These are phyloP conservation scores for Pinna nobilis DNA, from an alignment of 1,140 invertebrate genomes.

Conservation along the genomic window DNA sequence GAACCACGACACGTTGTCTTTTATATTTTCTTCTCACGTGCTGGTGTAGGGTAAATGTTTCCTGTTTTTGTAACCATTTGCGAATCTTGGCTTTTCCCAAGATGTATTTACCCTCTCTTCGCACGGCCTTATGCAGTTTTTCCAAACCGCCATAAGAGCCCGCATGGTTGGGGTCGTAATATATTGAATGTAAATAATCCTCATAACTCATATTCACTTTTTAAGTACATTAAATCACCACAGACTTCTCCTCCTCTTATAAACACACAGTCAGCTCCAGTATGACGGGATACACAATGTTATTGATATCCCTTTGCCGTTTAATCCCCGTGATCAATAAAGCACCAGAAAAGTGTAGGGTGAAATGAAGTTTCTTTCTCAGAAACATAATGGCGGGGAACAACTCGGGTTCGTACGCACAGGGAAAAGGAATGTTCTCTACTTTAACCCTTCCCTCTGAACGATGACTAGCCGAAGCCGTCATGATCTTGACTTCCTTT, in stretches of 20 bases:
- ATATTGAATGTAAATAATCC: constrained; percentile 23
- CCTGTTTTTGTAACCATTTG: constrained; percentile 35
- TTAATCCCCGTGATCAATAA: constrained; percentile 24
- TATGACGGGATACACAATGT: not conserved
- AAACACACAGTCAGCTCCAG: not conserved
- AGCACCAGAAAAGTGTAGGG: constrained; percentile 4
- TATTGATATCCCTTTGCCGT: not conserved
- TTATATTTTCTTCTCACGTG: constrained; percentile 26
- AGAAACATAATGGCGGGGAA: constrained; percentile 24
- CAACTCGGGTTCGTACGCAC: constrained; percentile 18
- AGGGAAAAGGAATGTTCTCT: not conserved
- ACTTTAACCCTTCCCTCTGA: constrained; percentile 4
- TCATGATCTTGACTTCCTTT: constrained; percentile 12
- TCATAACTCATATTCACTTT: not conserved
- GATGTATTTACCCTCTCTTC: constrained; percentile 42
- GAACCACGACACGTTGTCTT: constrained; percentile 25
- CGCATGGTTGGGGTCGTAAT: constrained; percentile 37
- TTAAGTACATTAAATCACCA: not conserved
- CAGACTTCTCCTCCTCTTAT: constrained; percentile 10
- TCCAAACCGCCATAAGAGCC: constrained; percentile 28
- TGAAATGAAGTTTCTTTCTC: constrained; percentile 4
- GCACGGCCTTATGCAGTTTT: constrained; percentile 27
- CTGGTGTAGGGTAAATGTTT: constrained; percentile 35
- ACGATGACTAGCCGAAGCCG: constrained; percentile 15
- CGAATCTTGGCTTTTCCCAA: constrained; percentile 34